These are phyloP conservation scores for Panzeria rudis DNA, from an alignment of 2,888 invertebrate species.

Conservation along the genomic window DNA sequence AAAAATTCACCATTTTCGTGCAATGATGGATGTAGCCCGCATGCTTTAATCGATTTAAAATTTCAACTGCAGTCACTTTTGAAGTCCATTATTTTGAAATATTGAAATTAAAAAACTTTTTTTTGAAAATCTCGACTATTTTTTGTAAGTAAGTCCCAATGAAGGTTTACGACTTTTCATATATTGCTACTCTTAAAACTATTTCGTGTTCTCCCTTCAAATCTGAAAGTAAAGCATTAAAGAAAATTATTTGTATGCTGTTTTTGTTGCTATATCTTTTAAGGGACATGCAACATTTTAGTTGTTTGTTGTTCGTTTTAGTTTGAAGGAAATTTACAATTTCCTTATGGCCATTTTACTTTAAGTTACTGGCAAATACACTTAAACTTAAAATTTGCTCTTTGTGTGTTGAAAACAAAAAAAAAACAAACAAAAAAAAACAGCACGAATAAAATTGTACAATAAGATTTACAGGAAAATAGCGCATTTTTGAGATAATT, in stretches of 20 bases:
- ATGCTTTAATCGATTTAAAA: too few species aligned
- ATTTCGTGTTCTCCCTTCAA: not conserved
- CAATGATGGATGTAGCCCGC: too few species aligned
- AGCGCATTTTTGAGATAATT: conserved; percentile 47
- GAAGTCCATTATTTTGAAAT: too few species aligned
- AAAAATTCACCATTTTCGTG: too few species aligned
- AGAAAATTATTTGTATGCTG: conserved; percentile 15
- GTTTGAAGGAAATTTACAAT: conserved; percentile 71
- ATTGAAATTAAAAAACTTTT: too few species aligned
- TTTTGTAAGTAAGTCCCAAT: too few species aligned
- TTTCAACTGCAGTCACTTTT: too few species aligned
- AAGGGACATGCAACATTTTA: conserved; percentile 62
- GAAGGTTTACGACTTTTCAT: too few species aligned
- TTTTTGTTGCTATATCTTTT: conserved; percentile 27
- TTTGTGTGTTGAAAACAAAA: not conserved
- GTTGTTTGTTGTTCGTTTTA: conserved; percentile 58
- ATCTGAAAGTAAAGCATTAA: conserved; percentile 21
- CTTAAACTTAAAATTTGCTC: conserved; percentile 56
- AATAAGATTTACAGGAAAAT: conserved; percentile 29
- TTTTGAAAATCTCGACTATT: too few species aligned
- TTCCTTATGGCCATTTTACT: conserved; percentile 69
- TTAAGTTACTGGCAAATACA: conserved; percentile 69
- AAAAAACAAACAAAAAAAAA: conserved; percentile 20
- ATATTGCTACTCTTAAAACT: not conserved
- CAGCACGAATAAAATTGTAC: conserved; percentile 13